A percentile compares a stretch with the other conserved stretches of the same genome.
Evolutionary conservation across 1,140 invertebrate genomes (phyloP).

Genomic region (Drosophila sechellia): DNA sequence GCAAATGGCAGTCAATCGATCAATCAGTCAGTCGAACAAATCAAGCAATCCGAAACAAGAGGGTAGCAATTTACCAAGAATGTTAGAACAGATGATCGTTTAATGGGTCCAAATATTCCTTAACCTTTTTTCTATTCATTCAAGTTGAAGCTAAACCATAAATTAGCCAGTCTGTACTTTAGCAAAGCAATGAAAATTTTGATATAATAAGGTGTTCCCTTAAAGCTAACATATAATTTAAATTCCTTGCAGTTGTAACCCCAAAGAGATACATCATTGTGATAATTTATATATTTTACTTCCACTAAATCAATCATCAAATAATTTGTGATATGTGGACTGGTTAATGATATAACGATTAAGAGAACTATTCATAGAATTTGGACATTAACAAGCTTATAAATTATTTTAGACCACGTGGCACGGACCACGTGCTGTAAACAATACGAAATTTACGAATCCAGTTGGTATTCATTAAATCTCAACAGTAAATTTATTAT

Average conservation of each 20-base stretch:
- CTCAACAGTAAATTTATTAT: background rate
- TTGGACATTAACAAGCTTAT: background rate
- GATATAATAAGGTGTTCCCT: background rate
- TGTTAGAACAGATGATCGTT: background rate
- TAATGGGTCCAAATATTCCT: background rate
- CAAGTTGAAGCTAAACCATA: no score
- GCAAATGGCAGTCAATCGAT: slow-evolving; percentile 23
- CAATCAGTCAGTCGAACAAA: slow-evolving; percentile 15
- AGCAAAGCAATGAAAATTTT: background rate
- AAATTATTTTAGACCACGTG: background rate
- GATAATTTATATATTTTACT: background rate
- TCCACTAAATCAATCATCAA: slow-evolving; percentile 1
- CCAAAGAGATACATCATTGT: background rate
- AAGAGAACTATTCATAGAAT: slow-evolving; percentile 4
- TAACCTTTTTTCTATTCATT: no score
- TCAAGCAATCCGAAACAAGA: slow-evolving; percentile 1
- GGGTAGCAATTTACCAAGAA: background rate
- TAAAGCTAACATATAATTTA: background rate
- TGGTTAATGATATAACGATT: background rate
- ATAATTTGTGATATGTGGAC: background rate
- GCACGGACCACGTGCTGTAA: no score
- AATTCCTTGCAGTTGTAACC: background rate
- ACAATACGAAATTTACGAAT: background rate
- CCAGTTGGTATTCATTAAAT: no score
- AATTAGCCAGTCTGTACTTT: no score